Base-by-base conservation (phyloP, 2,797 vertebrate species). In the Glyptemys insculpta region DNA sequence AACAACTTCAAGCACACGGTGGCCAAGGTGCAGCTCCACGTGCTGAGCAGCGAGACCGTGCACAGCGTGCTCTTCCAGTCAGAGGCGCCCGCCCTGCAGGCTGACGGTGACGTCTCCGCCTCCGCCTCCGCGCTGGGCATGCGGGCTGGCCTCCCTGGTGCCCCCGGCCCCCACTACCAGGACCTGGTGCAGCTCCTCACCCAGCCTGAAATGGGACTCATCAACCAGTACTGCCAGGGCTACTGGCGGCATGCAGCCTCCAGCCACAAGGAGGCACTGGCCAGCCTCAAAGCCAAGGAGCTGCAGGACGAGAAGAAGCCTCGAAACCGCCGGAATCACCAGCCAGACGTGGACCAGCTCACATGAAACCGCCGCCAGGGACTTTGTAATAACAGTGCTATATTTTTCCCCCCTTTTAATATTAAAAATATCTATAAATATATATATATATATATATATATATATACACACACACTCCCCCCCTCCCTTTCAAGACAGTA, bases 221-320 rank as follows among this genome's bases (percentile, higher is more conserved):
- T 99, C 98, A 99, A 99, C 98, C 99, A 99, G 98, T 99, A 99
- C 98, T 99, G 99, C 98, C 99, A 99, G 98, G 99, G 99, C 94
- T 99, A 99, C 98, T 99, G 99, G 99, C 99, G 99, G 97, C 99
- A 99, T 2, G 98, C 98, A 4, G 99, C 99, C 0, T 96, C 98
- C 82, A 97, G 97, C 92, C 96, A 98, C 21, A 98, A 98, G 8
- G 99, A 99, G 95, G 97, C 98, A 0, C 97, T 98, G 94, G 97
- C 98, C 79, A 98, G 98, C 62, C 97, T 98, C 96, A 98, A 98
- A 97, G 97, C 99, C 95, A 99, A 99, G 97, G 99, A 99, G 97
- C 98, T 99, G 96, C 99, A 99, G 94, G 99, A 99, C 95, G 99
- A 99, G 98, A 99, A 99, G 98, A 99, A 99, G 94, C 99, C 99